phyloP scores from a whole-genome alignment of 1,140 invertebrate genomes.

The Trichomalopsis sarcophagae region DNA sequence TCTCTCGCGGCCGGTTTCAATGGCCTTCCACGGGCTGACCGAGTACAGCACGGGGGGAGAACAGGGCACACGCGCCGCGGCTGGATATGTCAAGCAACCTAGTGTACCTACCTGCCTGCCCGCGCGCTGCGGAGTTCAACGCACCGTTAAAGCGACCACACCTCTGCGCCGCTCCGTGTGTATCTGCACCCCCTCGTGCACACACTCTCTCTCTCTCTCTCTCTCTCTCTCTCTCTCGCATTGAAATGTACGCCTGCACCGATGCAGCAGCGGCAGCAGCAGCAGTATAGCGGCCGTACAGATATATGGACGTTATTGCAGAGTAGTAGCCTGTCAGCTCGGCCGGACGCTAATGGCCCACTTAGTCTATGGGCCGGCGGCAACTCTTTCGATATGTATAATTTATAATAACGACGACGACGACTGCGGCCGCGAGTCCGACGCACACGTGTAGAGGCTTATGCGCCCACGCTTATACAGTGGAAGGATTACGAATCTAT shows the following conservation, averaged over 20 bases:
- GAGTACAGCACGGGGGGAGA: background rate
- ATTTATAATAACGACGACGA: no score
- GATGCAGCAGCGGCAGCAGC: background rate
- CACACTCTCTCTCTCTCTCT: background rate
- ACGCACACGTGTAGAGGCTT: background rate
- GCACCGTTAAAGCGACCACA: constrained; percentile 63
- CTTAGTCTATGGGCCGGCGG: background rate
- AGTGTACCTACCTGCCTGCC: constrained; percentile 59
- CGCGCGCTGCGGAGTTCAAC: constrained; percentile 58
- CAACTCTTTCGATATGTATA: background rate
- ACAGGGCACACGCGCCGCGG: constrained; percentile 15
- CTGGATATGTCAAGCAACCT: constrained; percentile 58
- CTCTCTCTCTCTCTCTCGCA: background rate
- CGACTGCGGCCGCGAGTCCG: no score
- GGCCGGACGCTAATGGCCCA: background rate
- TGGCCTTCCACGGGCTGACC: background rate
- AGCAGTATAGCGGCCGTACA: no score
- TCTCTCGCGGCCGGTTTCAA: background rate
- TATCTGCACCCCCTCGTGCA: background rate
- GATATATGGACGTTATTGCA: background rate
- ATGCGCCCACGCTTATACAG: background rate
- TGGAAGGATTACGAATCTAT: background rate
- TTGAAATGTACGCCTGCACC: background rate
- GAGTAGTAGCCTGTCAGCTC: background rate
- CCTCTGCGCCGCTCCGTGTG: constrained; percentile 51